Percentiles rank a stretch among this genome's conserved stretches.
phyloP scores from a whole-genome alignment of 2,797 vertebrate species.

The Crocodylus rhombifer region DNA sequence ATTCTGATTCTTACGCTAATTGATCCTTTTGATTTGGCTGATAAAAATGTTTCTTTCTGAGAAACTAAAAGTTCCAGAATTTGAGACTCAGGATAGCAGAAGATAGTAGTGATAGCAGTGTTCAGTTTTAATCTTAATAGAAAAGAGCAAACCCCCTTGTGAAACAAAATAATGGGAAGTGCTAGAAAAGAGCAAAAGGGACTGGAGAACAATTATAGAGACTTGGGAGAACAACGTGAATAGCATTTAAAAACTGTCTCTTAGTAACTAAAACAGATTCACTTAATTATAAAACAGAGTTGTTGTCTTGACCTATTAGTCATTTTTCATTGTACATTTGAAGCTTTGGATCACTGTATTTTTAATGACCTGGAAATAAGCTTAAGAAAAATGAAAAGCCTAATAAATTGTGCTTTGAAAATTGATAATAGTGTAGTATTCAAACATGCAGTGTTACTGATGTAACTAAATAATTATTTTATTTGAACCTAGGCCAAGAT shows the following conservation, averaged over 20 bases:
- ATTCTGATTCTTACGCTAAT: not conserved
- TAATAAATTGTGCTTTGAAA: not conserved
- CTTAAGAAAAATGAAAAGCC: not conserved
- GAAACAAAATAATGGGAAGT: not conserved
- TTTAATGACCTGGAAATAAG: conserved; percentile 1
- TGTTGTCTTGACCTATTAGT: not conserved
- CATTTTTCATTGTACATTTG: not conserved
- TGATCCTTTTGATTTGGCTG: not conserved
- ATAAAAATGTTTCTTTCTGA: not conserved
- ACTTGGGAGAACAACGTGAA: not conserved
- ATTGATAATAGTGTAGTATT: not conserved
- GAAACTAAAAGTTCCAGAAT: not conserved
- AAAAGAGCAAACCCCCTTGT: not conserved
- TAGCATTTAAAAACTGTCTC: not conserved
- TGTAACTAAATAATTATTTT: not conserved
- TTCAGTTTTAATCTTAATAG: not conserved
- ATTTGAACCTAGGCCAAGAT: not conserved
- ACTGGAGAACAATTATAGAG: not conserved
- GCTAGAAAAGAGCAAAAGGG: not conserved
- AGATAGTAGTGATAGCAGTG: not conserved
- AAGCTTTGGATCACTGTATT: not conserved
- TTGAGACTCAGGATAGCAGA: not conserved
- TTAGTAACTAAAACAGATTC: not conserved
- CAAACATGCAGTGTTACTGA: not conserved
- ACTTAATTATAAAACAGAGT: conserved; percentile 9